Evolutionary conservation across 2,888 invertebrate genomes (phyloP).

Genomic region (Diaphora mendica): DNA sequence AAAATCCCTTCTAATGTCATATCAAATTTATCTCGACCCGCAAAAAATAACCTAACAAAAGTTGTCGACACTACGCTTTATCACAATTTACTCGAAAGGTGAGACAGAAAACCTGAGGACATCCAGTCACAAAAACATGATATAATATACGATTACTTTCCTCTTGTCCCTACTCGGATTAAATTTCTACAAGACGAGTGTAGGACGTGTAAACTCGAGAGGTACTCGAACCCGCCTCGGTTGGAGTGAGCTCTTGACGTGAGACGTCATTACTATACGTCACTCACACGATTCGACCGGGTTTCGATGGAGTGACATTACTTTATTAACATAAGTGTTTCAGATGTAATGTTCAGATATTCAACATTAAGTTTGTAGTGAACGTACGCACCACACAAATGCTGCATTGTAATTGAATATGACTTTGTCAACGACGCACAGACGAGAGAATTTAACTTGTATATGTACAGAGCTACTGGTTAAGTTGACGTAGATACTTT

Average conservation of each 20-base stretch:
- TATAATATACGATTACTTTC: slow-evolving; percentile 62
- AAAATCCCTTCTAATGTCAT: slow-evolving; percentile 7
- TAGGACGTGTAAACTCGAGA: slow-evolving; percentile 68
- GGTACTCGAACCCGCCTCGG: slow-evolving; percentile 49
- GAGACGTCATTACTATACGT: slow-evolving; percentile 56
- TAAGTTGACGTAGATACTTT: no score
- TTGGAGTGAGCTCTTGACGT: slow-evolving; percentile 50
- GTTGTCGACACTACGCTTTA: slow-evolving; percentile 21
- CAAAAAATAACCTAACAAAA: slow-evolving; percentile 18
- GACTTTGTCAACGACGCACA: background rate
- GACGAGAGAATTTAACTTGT: background rate
- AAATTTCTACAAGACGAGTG: slow-evolving; percentile 60
- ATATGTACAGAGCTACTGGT: background rate
- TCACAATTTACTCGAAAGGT: slow-evolving; percentile 38
- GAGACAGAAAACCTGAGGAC: slow-evolving; percentile 31
- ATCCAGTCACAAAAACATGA: slow-evolving; percentile 57
- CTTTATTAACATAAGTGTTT: slow-evolving; percentile 51
- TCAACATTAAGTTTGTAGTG: slow-evolving; percentile 21
- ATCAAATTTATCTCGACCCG: slow-evolving; percentile 2
- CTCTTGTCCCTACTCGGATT: slow-evolving; percentile 61
- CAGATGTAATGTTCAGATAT: slow-evolving; percentile 18
- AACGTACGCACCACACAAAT: background rate
- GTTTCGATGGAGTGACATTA: slow-evolving; percentile 40
- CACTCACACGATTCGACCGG: slow-evolving; percentile 48
- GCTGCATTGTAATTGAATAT: background rate